Conservation (phyloP, 2,797 vertebrate species). For the Ceryle rudis region DNA sequence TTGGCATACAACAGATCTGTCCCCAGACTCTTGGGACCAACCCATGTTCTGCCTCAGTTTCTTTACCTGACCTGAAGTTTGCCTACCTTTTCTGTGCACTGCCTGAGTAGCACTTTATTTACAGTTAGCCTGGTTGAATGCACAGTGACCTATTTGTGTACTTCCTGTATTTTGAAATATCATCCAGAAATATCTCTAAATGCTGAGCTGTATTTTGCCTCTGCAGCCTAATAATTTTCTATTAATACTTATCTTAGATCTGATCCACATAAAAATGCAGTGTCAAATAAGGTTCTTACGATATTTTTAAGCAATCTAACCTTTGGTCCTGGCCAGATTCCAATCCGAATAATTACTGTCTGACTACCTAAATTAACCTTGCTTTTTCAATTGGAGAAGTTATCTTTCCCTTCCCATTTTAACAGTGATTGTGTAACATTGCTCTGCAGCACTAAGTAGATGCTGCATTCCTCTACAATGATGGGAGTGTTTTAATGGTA, state of each 20-base stretch:
- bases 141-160: conserved; percentile 43
- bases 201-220: conserved; percentile 44
- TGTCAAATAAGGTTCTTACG: conserved; percentile 59
- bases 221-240: conserved; percentile 52
- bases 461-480: not conserved
- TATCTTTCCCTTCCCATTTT: conserved; percentile 34
- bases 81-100: not conserved
- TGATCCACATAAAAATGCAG: conserved; percentile 48
- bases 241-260: conserved; percentile 55
- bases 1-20: not conserved
- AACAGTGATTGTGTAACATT: conserved; percentile 49
- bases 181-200: conserved; percentile 15
- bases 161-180: conserved; percentile 36
- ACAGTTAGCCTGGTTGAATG: conserved; percentile 4
- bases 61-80: not conserved
- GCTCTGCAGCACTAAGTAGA: conserved; percentile 28
- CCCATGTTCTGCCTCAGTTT: conserved; percentile 1
- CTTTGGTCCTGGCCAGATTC: conserved; percentile 65
- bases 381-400: conserved; percentile 48
- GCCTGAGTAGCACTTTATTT: not conserved
- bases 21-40: not conserved
- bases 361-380: conserved; percentile 54
- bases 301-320: conserved; percentile 67
- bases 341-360: conserved; percentile 62
- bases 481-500: conserved; percentile 16